Evolutionary conservation across 1,140 invertebrate species (phyloP).

Genomic region (Aphis craccivora): DNA sequence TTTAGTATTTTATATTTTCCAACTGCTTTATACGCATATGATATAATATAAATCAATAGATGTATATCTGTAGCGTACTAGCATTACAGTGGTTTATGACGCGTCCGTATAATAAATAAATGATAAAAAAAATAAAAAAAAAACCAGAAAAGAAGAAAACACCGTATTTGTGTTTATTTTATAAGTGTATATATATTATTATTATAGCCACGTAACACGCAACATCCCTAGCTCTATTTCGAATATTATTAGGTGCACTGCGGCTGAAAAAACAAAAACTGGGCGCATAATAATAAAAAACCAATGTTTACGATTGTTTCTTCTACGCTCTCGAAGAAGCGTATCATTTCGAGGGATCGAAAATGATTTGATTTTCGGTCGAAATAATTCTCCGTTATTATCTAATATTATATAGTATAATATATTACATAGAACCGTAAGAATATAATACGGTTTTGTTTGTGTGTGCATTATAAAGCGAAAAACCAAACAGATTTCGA

Average conservation of each 20-base stretch:
- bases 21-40: background rate
- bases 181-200: background rate
- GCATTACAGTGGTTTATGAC: background rate
- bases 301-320: background rate
- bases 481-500: background rate
- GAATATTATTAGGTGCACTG: background rate
- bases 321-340: background rate
- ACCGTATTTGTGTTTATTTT: background rate
- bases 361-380: background rate
- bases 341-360: background rate
- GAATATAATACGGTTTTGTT: too few species aligned
- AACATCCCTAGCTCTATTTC: background rate
- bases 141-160: background rate
- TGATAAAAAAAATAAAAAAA: background rate
- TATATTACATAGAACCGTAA: too few species aligned
- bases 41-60: background rate
- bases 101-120: background rate
- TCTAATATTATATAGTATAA: background rate
- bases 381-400: too few species aligned
- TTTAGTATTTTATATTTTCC: background rate
- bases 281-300: background rate
- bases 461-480: background rate
- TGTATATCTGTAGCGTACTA: background rate
- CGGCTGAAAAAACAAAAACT: background rate
- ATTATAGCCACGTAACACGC: background rate